phyloP scores from a whole-genome alignment of 2,113 vertebrate genomes.

The Protobothrops flavoviridis region DNA sequence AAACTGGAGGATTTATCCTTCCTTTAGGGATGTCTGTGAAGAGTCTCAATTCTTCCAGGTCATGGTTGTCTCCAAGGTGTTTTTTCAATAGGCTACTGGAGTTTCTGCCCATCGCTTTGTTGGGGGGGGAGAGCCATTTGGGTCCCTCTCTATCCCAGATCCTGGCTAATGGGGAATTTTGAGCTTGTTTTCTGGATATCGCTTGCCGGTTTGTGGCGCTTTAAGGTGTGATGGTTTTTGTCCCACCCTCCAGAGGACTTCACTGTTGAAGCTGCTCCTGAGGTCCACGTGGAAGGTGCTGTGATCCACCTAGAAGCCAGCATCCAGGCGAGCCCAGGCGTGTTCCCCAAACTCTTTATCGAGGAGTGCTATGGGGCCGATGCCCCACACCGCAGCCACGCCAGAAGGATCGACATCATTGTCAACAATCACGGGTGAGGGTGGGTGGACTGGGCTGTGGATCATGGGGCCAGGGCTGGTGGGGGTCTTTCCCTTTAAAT shows the following conservation, averaged over 20 bases:
- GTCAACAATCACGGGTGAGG: constrained; percentile 44
- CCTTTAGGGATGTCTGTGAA: too few relatives aligned
- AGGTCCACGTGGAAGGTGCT: background rate
- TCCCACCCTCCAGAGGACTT: constrained; percentile 9
- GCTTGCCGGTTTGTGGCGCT: background rate
- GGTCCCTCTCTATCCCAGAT: background rate
- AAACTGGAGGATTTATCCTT: too few relatives aligned
- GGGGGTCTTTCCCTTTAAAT: background rate
- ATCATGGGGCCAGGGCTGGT: background rate
- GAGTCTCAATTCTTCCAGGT: too few relatives aligned
- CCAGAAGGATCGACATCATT: constrained; percentile 34
- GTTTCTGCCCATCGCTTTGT: background rate
- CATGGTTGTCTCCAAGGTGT: too few relatives aligned
- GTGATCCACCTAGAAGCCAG: constrained; percentile 38
- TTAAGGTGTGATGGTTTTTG: background rate
- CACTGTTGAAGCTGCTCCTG: rapidly evolving
- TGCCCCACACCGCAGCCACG: rapidly evolving
- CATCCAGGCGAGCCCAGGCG: background rate
- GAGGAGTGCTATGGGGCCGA: constrained; percentile 36
- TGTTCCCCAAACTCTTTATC: constrained; percentile 9
- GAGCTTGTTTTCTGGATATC: background rate
- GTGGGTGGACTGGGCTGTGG: background rate
- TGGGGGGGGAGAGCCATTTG: too few relatives aligned
- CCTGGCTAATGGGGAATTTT: background rate
- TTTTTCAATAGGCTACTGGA: too few relatives aligned